Evolutionary conservation across 2,888 invertebrate genomes (phyloP).

Genomic region (Lochmaea crataegi): DNA sequence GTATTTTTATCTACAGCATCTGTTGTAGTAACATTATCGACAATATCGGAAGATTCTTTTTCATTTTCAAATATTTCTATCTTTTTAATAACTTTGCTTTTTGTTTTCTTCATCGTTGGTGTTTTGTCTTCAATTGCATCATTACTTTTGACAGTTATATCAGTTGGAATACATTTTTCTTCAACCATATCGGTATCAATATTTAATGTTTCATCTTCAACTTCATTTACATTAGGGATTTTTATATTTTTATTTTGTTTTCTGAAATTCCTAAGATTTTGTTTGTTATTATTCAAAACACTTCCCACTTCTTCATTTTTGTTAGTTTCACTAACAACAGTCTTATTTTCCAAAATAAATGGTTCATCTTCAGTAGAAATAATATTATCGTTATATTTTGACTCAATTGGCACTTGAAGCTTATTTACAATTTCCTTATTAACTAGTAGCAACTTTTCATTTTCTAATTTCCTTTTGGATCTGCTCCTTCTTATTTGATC

Average conservation of each 20-base stretch:
- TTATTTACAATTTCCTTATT: slow-evolving; percentile 38
- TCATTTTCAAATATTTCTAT: background rate
- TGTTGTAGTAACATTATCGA: background rate
- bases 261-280: slow-evolving; percentile 27
- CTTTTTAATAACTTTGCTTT: background rate
- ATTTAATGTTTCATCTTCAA: background rate
- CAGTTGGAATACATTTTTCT: too few relatives aligned
- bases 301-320: slow-evolving; percentile 9
- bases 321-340: slow-evolving; percentile 44
- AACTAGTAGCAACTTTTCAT: slow-evolving; percentile 31
- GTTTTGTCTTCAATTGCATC: background rate
- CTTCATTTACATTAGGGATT: background rate
- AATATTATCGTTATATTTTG: slow-evolving; percentile 22
- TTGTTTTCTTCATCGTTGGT: background rate
- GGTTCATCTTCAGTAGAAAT: slow-evolving; percentile 51
- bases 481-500: slow-evolving; percentile 34
- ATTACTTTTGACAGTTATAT: background rate
- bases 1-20: background rate
- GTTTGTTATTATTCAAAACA: slow-evolving; percentile 5
- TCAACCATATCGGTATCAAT: background rate
- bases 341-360: slow-evolving; percentile 53
- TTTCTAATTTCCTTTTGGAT: slow-evolving; percentile 27
- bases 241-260: slow-evolving; percentile 24
- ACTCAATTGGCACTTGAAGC: slow-evolving; percentile 27
- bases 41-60: background rate